Conservation (phyloP, 2,888 invertebrate genomes). For the Chymomyza amoena region DNA sequence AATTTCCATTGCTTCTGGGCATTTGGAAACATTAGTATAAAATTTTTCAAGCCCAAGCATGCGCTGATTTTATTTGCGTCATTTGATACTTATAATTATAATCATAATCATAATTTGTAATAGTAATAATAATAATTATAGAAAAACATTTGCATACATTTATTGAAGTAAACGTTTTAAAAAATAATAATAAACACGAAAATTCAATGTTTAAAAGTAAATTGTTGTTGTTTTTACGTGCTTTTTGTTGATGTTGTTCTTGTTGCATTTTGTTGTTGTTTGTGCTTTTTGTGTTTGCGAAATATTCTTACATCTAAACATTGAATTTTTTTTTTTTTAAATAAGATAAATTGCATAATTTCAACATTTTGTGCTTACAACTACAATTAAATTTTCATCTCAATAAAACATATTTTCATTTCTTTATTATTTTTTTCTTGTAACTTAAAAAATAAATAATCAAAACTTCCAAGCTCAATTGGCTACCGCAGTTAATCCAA, state of each 20-base stretch:
- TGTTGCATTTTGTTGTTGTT: no score
- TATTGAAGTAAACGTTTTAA: conserved; percentile 57
- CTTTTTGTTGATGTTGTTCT: conserved; percentile 27
- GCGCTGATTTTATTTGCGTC: conserved; percentile 70
- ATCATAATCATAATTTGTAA: conserved; percentile 65
- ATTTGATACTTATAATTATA: conserved; percentile 58
- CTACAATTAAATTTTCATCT: conserved; percentile 67
- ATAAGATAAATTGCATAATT: conserved; percentile 56
- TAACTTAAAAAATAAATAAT: conserved; percentile 62
- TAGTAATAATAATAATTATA: conserved; percentile 63
- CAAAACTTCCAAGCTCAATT: conserved; percentile 29
- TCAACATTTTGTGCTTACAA: conserved; percentile 65
- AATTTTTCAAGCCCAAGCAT: no score
- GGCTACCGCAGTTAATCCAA: conserved; percentile 31
- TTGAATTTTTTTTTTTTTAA: conserved; percentile 20
- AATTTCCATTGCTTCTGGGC: no score
- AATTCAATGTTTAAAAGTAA: conserved; percentile 44
- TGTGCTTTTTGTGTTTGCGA: conserved; percentile 49
- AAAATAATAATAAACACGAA: conserved; percentile 43
- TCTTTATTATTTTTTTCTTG: conserved; percentile 33
- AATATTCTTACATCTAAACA: conserved; percentile 27
- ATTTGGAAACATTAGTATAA: no score
- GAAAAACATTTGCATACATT: conserved; percentile 24
- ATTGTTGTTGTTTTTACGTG: conserved; percentile 14
- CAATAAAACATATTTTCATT: conserved; percentile 57